Percentiles rank a stretch among this genome's conserved stretches.
Conservation (phyloP, 1,140 invertebrate genomes). For the Vanessa tameamea region DNA sequence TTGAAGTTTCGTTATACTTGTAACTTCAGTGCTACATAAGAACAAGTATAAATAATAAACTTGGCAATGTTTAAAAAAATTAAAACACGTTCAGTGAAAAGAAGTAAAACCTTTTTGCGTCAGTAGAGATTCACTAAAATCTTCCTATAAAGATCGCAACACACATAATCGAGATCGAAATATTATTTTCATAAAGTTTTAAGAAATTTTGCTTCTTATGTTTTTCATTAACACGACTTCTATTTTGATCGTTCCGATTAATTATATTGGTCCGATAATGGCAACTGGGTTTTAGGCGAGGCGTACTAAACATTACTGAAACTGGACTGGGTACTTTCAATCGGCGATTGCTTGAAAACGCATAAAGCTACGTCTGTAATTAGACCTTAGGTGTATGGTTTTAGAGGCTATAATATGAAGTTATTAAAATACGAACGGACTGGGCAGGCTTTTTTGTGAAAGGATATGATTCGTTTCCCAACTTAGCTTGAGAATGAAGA, state of each 20-base stretch:
- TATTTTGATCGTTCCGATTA: not conserved
- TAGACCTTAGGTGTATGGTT: conserved; percentile 6
- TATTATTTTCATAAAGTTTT: too few relatives aligned
- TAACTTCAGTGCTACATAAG: too few relatives aligned
- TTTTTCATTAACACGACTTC: too few relatives aligned
- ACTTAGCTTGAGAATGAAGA: conserved; percentile 32
- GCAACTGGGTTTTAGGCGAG: conserved; percentile 22
- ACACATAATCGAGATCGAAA: too few relatives aligned
- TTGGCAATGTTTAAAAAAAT: too few relatives aligned
- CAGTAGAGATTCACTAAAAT: too few relatives aligned
- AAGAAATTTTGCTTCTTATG: too few relatives aligned
- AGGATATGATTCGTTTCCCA: conserved; percentile 32
- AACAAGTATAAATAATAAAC: too few relatives aligned
- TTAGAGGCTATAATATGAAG: conserved; percentile 20
- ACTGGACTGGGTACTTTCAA: conserved; percentile 36
- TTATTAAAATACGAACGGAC: not conserved
- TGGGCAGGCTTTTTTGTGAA: conserved; percentile 29
- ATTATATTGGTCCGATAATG: conserved; percentile 18
- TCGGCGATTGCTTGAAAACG: conserved; percentile 14
- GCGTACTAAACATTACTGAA: conserved; percentile 29
- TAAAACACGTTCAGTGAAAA: too few relatives aligned
- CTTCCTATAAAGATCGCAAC: too few relatives aligned
- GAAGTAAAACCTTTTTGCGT: too few relatives aligned
- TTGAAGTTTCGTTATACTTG: too few relatives aligned
- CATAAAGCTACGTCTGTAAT: not conserved